phyloP scores from a whole-genome alignment of 2,888 invertebrate genomes.

The Hirtodrosophila alboralis region DNA sequence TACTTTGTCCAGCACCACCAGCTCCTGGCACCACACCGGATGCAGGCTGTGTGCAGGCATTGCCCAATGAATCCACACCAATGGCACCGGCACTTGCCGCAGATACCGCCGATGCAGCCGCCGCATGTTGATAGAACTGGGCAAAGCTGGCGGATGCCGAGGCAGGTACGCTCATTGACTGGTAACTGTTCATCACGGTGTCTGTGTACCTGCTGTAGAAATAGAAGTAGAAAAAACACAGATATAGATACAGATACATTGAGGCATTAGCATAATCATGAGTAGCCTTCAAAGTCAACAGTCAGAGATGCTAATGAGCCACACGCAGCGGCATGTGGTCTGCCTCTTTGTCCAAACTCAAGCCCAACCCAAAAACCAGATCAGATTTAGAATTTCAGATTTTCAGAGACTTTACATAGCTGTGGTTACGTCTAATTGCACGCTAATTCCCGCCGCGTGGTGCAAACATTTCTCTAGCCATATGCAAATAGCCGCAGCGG shows the following conservation, averaged over 20 bases:
- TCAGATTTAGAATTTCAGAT: no score
- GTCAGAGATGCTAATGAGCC: conserved; percentile 69
- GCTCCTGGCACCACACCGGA: conserved; percentile 85
- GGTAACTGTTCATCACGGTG: conserved; percentile 84
- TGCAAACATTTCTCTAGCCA: conserved; percentile 6
- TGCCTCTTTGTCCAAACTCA: conserved; percentile 14
- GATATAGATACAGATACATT: conserved; percentile 15
- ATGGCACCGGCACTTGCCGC: conserved; percentile 91
- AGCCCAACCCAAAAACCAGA: conserved; percentile 12
- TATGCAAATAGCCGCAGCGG: conserved; percentile 73
- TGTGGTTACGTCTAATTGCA: conserved; percentile 66
- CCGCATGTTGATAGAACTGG: conserved; percentile 95
- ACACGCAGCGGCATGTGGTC: conserved; percentile 36
- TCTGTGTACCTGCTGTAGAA: conserved; percentile 83
- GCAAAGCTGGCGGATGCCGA: conserved; percentile 86
- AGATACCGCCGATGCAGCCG: conserved; percentile 87
- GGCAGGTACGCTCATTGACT: conserved; percentile 85
- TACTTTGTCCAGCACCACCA: conserved; percentile 90
- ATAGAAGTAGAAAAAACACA: conserved; percentile 19
- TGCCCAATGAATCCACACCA: conserved; percentile 91
- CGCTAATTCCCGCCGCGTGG: conserved; percentile 71
- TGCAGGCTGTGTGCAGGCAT: conserved; percentile 91
- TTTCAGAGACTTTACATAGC: conserved; percentile 8
- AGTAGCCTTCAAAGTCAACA: conserved; percentile 25
- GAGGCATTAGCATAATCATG: conserved; percentile 44